These are phyloP conservation scores for Solenodon paradoxus DNA, from an alignment of 2,113 vertebrate species.

Conservation along the genomic window DNA sequence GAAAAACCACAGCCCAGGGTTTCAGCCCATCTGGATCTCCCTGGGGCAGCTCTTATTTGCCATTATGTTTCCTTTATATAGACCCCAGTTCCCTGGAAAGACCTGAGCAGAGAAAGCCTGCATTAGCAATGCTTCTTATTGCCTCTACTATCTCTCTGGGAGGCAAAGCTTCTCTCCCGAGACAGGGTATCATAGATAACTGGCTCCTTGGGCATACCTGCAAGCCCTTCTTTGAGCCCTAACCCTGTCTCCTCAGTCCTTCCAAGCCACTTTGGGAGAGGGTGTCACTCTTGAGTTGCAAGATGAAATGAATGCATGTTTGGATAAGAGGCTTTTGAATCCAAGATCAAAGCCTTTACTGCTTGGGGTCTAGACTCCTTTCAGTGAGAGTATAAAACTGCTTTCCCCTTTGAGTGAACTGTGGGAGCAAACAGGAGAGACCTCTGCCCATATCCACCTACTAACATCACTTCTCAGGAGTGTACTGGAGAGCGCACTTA, in stretches of 20 bases:
- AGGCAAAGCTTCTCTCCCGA: background rate
- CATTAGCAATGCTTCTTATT: background rate
- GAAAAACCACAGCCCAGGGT: too few relatives aligned
- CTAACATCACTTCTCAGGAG: background rate
- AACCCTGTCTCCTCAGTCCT: background rate
- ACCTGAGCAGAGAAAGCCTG: background rate
- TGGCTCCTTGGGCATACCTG: background rate
- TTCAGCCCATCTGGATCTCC: background rate
- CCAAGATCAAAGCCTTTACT: constrained; percentile 8
- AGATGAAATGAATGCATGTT: constrained; percentile 60
- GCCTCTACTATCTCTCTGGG: background rate
- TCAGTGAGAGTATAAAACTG: constrained; percentile 20
- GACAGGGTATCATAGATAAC: constrained; percentile 61
- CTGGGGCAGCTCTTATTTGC: background rate
- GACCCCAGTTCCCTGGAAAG: background rate
- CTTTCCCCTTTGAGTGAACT: background rate
- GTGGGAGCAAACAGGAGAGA: background rate
- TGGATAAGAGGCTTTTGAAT: constrained; percentile 54
- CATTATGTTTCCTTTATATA: background rate
- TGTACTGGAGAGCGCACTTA: background rate
- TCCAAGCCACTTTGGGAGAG: background rate
- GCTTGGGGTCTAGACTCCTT: constrained; percentile 17
- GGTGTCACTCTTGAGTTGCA: constrained; percentile 61
- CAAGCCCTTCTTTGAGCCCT: background rate
- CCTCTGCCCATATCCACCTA: background rate